Percentiles rank a stretch among this genome's conserved stretches.
Conservation (phyloP, 2,113 vertebrate genomes). For the Dasyornis broadbenti region DNA sequence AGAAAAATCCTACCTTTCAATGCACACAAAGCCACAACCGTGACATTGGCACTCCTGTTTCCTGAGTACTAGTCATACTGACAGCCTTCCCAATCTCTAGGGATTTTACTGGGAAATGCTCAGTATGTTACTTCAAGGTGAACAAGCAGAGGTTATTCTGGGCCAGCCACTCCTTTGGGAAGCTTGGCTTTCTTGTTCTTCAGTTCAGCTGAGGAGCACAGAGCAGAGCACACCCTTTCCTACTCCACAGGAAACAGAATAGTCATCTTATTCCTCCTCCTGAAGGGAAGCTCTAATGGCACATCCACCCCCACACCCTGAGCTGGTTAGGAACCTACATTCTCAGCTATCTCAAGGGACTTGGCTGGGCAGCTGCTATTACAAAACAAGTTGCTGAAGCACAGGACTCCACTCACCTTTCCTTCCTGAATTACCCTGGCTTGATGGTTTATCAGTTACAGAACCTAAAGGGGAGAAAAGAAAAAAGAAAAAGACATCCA, state of each 20-base stretch:
- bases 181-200: background rate
- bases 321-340: background rate
- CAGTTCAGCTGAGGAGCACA: background rate
- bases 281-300: background rate
- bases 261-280: background rate
- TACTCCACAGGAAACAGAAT: background rate
- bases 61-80: background rate
- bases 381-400: conserved; percentile 44
- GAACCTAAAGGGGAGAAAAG: conserved; percentile 77
- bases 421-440: conserved; percentile 88
- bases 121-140: background rate
- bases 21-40: background rate
- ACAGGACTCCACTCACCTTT: conserved; percentile 94
- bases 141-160: background rate
- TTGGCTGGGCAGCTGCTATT: background rate
- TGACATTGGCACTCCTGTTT: background rate
- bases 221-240: background rate
- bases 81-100: background rate
- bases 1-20: background rate
- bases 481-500: conserved; percentile 7
- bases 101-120: background rate
- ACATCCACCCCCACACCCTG: accelerated
- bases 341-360: background rate
- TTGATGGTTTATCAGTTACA: conserved; percentile 91
- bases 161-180: background rate